These are phyloP conservation scores for Neuroterus valhalla DNA, from an alignment of 1,140 invertebrate species.

Conservation along the genomic window DNA sequence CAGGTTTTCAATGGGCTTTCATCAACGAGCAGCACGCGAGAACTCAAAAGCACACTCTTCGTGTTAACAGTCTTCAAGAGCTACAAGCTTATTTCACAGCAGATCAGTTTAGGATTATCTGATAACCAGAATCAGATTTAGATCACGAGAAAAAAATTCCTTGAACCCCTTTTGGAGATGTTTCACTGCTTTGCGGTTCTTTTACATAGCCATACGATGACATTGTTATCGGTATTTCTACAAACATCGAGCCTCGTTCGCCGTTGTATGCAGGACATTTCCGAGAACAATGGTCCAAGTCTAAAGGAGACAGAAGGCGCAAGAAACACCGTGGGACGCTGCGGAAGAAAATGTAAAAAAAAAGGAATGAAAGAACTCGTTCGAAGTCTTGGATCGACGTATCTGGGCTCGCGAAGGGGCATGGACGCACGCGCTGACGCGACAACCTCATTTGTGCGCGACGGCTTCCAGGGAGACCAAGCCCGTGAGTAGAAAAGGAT, in stretches of 20 bases:
- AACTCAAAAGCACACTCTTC: too few species aligned
- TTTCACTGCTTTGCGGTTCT: constrained; percentile 8
- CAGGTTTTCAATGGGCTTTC: neutral
- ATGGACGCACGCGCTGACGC: constrained; percentile 67
- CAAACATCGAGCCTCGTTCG: neutral
- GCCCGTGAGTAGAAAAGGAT: constrained; percentile 18
- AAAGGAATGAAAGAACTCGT: constrained; percentile 61
- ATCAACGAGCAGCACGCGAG: too few species aligned
- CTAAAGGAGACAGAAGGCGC: constrained; percentile 47
- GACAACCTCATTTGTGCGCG: constrained; percentile 74
- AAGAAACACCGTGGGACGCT: constrained; percentile 43
- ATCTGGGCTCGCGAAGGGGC: constrained; percentile 51
- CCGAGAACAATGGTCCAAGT: constrained; percentile 60
- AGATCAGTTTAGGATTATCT: neutral
- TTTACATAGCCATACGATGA: constrained; percentile 10
- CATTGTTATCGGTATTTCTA: constrained; percentile 29
- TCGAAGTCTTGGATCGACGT: constrained; percentile 51
- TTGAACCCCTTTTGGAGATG: neutral
- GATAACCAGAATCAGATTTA: neutral
- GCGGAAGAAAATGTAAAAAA: constrained; percentile 55
- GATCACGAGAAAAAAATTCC: neutral
- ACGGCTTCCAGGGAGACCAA: constrained; percentile 58
- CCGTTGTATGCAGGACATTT: constrained; percentile 33
- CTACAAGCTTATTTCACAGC: neutral
- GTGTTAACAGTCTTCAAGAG: too few species aligned